Conservation (phyloP, 1,140 invertebrate genomes). For the Drosophila novamexicana region DNA sequence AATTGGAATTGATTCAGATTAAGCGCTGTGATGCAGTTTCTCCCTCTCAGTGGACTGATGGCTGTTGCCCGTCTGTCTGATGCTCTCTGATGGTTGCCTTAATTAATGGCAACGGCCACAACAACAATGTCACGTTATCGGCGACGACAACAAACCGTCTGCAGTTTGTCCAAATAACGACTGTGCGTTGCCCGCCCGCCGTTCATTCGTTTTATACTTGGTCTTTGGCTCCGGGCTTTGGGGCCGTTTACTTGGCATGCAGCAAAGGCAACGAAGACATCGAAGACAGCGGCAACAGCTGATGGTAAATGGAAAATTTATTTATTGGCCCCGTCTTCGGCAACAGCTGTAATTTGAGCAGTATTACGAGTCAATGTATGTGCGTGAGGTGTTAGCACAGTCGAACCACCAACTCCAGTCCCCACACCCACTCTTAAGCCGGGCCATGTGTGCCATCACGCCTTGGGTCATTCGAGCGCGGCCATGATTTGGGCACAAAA, state of each 20-base stretch:
- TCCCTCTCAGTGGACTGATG: not conserved
- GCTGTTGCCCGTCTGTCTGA: not conserved
- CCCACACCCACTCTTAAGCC: not conserved
- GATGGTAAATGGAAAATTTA: constrained; percentile 43
- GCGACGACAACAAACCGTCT: constrained; percentile 10
- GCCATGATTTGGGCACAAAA: too few species aligned
- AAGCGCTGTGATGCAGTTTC: constrained; percentile 14
- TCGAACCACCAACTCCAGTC: not conserved
- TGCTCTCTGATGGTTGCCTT: constrained; percentile 9
- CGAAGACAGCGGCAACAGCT: constrained; percentile 6
- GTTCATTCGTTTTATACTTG: constrained; percentile 42
- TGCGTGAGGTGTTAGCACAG: constrained; percentile 20
- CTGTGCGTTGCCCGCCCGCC: constrained; percentile 39
- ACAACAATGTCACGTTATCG: constrained; percentile 10
- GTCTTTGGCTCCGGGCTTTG: constrained; percentile 6
- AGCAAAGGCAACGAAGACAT: constrained; percentile 8
- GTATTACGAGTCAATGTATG: constrained; percentile 14
- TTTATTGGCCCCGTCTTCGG: constrained; percentile 18
- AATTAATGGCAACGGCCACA: constrained; percentile 21
- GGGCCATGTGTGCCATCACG: too few species aligned
- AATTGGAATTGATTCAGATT: constrained; percentile 43
- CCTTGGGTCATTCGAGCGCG: too few species aligned
- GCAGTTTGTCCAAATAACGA: constrained; percentile 32
- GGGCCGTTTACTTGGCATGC: constrained; percentile 36
- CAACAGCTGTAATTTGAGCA: constrained; percentile 23